Percentiles rank a stretch among this genome's conserved stretches.
phyloP scores from a whole-genome alignment of 92 coral and sea anemone species.

The Heliopora coerulea region DNA sequence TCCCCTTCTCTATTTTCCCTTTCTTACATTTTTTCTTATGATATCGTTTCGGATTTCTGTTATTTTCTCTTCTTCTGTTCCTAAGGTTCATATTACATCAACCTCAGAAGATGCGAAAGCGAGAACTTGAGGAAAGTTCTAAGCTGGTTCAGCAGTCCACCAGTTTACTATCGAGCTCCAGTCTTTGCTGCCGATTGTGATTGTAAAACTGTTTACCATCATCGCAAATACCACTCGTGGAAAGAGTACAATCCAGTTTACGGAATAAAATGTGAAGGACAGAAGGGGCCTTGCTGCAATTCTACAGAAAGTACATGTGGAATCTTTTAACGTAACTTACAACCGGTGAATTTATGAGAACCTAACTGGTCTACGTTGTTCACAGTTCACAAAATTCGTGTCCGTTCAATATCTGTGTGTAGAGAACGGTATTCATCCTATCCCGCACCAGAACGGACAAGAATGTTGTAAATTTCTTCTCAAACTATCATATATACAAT shows the following conservation, averaged over 20 bases:
- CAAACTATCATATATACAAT: too few species aligned
- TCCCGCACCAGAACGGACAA: too few species aligned
- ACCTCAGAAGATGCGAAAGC: slow-evolving; percentile 27
- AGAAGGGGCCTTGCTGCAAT: background rate
- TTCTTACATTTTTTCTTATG: too few species aligned
- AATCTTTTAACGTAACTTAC: too few species aligned
- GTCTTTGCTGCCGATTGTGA: slow-evolving; percentile 13
- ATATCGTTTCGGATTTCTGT: too few species aligned
- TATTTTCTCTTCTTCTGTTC: background rate
- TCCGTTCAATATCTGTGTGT: too few species aligned
- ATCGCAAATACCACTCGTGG: slow-evolving; percentile 20
- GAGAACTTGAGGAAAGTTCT: slow-evolving; percentile 32
- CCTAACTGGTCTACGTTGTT: too few species aligned
- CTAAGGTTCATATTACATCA: slow-evolving; percentile 25
- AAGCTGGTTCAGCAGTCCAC: slow-evolving; percentile 34
- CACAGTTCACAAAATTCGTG: too few species aligned
- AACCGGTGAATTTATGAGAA: too few species aligned
- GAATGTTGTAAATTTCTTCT: too few species aligned
- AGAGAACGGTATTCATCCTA: too few species aligned
- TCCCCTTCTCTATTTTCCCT: too few species aligned
- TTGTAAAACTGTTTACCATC: slow-evolving; percentile 3
- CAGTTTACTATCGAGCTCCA: slow-evolving; percentile 22
- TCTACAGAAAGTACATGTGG: background rate
- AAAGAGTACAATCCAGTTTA: background rate
- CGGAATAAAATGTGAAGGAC: background rate